phyloP scores from a whole-genome alignment of 2,888 invertebrate genomes.

The Griposia aprilina region DNA sequence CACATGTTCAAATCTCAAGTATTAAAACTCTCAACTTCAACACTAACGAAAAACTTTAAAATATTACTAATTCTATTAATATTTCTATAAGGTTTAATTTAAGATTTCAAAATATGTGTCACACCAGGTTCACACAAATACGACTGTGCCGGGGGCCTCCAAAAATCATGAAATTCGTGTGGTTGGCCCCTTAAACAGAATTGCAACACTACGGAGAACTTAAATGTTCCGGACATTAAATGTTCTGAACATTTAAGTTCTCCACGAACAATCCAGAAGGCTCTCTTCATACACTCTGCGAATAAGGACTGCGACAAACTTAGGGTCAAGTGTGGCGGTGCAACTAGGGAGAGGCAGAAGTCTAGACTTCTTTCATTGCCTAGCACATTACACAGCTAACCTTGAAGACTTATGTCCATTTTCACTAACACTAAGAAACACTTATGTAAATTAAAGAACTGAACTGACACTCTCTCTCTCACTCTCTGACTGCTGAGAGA shows the following conservation, averaged over 20 bases:
- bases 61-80: too few species aligned
- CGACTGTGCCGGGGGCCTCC: too few species aligned
- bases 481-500: too few species aligned
- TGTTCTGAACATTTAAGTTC: slow-evolving; percentile 26
- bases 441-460: too few species aligned
- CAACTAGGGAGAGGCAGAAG: not conserved
- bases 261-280: slow-evolving; percentile 23
- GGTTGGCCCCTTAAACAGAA: not conserved
- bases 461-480: too few species aligned
- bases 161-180: not conserved
- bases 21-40: not conserved
- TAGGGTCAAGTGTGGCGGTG: slow-evolving; percentile 9
- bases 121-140: not conserved
- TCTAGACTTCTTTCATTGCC: too few species aligned
- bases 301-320: slow-evolving; percentile 22
- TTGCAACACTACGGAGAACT: too few species aligned
- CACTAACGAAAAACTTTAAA: not conserved
- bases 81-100: not conserved
- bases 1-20: not conserved
- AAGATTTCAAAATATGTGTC: not conserved
- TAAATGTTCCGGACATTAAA: too few species aligned
- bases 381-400: too few species aligned
- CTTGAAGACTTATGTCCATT: too few species aligned
- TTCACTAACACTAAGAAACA: too few species aligned
- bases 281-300: slow-evolving; percentile 7